Percentiles rank a stretch among this genome's conserved stretches.
Conservation (phyloP, 2,113 vertebrate species). For the Nesoenas mayeri region DNA sequence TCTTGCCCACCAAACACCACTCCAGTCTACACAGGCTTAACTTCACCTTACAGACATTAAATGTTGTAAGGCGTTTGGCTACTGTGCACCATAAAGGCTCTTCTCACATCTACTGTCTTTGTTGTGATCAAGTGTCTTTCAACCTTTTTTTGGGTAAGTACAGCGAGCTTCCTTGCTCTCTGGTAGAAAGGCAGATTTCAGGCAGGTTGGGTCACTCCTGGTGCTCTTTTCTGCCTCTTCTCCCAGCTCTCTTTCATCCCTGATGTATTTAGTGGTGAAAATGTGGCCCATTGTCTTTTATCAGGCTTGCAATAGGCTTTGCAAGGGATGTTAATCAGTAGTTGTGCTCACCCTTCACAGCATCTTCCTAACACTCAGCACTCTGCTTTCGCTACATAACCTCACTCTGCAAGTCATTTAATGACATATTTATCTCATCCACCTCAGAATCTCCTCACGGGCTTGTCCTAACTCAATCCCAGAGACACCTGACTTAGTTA, state of each 20-base stretch:
- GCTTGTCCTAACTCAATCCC: slow-evolving; percentile 34
- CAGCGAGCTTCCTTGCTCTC: not conserved
- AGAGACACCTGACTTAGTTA: not conserved
- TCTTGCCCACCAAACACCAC: not conserved
- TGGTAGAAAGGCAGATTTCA: not conserved
- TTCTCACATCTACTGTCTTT: accelerated
- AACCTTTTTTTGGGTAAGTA: not conserved
- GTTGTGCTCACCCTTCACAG: not conserved
- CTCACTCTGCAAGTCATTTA: not conserved
- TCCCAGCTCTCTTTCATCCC: not conserved
- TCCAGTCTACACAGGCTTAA: not conserved
- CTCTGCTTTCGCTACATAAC: not conserved
- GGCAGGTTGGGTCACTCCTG: not conserved
- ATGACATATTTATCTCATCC: slow-evolving; percentile 15
- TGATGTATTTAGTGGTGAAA: slow-evolving; percentile 26
- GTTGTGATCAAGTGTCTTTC: not conserved
- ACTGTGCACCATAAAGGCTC: not conserved
- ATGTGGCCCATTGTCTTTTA: slow-evolving; percentile 48
- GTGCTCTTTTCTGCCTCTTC: not conserved
- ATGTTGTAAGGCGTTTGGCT: not conserved
- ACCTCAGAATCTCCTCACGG: not conserved
- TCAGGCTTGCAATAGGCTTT: not conserved
- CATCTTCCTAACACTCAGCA: not conserved
- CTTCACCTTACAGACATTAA: not conserved
- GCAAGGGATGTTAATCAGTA: not conserved